Conservation (phyloP, 2,113 vertebrate species). For the Strix uralensis region DNA sequence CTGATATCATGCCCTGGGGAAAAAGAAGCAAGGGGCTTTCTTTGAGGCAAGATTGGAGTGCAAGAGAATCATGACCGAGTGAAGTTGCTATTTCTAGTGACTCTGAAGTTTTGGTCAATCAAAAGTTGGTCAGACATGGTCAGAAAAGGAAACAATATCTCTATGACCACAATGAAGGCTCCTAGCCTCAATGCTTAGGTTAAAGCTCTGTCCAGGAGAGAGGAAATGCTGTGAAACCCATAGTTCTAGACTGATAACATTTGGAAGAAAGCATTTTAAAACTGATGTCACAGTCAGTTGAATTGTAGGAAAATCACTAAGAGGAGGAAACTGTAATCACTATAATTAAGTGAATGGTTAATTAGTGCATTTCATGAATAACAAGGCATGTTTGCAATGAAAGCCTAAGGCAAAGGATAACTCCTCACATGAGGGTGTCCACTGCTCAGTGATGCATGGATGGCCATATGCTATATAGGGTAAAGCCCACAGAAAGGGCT, state of each 20-base stretch:
- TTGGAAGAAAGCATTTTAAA: neutral
- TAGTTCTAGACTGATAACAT: neutral
- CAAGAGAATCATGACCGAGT: neutral
- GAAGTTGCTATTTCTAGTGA: neutral
- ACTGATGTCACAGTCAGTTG: constrained; percentile 33
- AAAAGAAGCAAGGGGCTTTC: neutral
- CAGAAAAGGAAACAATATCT: neutral
- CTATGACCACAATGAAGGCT: rapidly evolving
- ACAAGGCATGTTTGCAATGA: constrained; percentile 32
- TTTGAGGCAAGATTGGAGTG: neutral
- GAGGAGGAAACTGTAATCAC: constrained; percentile 59
- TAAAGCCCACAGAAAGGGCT: neutral
- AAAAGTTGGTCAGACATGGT: neutral
- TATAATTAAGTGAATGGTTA: constrained; percentile 64
- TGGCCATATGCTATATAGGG: neutral
- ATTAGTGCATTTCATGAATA: constrained; percentile 60
- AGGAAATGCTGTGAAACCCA: neutral
- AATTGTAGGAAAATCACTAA: constrained; percentile 44
- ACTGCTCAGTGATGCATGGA: neutral
- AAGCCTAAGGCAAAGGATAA: neutral
- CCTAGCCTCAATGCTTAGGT: neutral
- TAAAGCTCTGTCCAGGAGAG: neutral
- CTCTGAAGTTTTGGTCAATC: neutral
- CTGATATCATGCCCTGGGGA: neutral
- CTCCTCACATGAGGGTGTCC: neutral